A percentile compares a stretch with the other conserved stretches of the same genome.
phyloP scores from a whole-genome alignment of 1,140 invertebrate species.

The Ectropis grisescens region DNA sequence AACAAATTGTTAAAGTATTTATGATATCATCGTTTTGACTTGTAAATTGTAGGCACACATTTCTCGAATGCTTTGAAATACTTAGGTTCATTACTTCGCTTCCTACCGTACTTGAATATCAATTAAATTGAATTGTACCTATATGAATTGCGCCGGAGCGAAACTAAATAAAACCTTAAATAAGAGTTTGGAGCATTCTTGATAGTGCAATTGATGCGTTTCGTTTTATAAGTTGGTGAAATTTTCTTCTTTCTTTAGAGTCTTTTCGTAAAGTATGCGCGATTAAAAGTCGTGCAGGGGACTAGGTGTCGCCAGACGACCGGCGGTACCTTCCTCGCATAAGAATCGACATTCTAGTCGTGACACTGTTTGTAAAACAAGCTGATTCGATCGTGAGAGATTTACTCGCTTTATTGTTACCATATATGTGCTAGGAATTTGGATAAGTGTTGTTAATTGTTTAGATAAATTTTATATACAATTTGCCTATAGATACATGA shows the following conservation, averaged over 20 bases:
- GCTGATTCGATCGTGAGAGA: slow-evolving; percentile 7
- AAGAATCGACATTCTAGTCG: slow-evolving; percentile 5
- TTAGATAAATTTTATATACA: too few species aligned
- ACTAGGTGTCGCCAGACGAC: not conserved
- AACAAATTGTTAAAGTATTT: not conserved
- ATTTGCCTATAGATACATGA: too few species aligned
- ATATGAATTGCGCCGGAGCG: too few species aligned
- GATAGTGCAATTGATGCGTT: slow-evolving; percentile 1
- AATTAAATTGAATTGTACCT: not conserved
- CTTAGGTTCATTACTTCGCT: too few species aligned
- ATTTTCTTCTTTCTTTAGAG: too few species aligned
- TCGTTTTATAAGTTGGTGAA: slow-evolving; percentile 4
- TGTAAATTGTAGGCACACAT: slow-evolving; percentile 9
- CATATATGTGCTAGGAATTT: not conserved
- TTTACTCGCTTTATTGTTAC: slow-evolving; percentile 2
- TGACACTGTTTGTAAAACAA: slow-evolving; percentile 15
- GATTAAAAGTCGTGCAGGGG: not conserved
- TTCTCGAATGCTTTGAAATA: slow-evolving; percentile 1
- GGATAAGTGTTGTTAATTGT: too few species aligned
- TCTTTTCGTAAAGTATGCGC: slow-evolving; percentile 1
- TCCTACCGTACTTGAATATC: too few species aligned
- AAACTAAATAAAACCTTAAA: too few species aligned
- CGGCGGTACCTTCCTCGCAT: not conserved
- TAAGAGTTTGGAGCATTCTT: too few species aligned
- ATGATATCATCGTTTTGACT: slow-evolving; percentile 19